Conservation (phyloP, 1,140 invertebrate genomes). For the Pseudachorutes palmiensis region DNA sequence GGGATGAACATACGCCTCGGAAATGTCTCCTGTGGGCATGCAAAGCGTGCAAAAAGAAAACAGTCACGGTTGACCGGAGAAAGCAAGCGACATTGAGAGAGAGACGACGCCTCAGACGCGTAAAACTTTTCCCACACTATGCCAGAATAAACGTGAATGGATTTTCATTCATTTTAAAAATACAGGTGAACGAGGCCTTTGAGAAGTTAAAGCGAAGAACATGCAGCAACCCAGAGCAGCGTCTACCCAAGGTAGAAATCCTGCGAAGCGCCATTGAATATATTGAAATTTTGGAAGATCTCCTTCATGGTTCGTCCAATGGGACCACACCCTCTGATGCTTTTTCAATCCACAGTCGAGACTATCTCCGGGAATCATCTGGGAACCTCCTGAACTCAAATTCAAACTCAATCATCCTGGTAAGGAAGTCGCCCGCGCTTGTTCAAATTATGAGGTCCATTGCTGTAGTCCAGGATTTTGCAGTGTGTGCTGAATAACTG, state of each 20-base stretch:
- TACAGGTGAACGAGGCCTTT: slow-evolving; percentile 95
- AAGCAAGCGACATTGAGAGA: slow-evolving; percentile 95
- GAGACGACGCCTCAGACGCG: slow-evolving; percentile 79
- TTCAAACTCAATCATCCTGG: slow-evolving; percentile 28
- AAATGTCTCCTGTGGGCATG: slow-evolving; percentile 89
- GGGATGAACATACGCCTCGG: slow-evolving; percentile 50
- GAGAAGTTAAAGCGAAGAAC: slow-evolving; percentile 86
- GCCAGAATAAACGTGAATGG: no score
- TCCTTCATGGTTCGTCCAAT: slow-evolving; percentile 52
- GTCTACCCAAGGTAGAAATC: slow-evolving; percentile 95
- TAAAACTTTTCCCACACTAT: no score
- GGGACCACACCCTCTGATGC: slow-evolving; percentile 14
- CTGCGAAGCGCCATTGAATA: slow-evolving; percentile 94
- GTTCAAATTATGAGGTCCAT: slow-evolving; percentile 13
- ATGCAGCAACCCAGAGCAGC: slow-evolving; percentile 86
- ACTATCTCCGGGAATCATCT: slow-evolving; percentile 28
- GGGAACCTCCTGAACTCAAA: slow-evolving; percentile 18
- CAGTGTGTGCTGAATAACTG: neutral
- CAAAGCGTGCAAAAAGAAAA: slow-evolving; percentile 91
- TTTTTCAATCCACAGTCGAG: slow-evolving; percentile 15
- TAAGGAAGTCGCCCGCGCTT: slow-evolving; percentile 15
- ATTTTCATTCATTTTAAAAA: slow-evolving; percentile 3
- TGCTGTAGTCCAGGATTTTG: no score
- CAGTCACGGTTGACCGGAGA: slow-evolving; percentile 82
- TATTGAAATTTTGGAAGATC: slow-evolving; percentile 86